Percentiles rank a stretch among this genome's conserved stretches.
Conservation (phyloP, 2,888 invertebrate genomes). For the Melinopterus prodromus region DNA sequence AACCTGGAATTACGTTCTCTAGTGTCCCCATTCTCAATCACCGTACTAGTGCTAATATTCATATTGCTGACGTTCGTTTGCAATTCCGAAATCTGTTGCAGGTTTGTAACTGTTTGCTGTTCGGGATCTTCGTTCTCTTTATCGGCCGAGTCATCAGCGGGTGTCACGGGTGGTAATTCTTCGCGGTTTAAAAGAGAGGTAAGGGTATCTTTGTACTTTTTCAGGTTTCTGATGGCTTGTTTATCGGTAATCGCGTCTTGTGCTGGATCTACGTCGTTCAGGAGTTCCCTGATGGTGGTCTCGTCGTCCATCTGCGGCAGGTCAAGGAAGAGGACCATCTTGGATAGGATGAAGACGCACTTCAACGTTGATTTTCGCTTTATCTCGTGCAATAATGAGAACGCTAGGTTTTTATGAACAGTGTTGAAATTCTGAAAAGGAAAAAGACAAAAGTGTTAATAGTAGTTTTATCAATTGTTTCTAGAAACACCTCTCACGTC, state of each 20-base stretch:
- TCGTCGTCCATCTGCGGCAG: neutral
- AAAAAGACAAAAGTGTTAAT: no score
- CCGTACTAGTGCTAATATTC: no score
- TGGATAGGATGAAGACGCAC: neutral
- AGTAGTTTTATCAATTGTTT: no score
- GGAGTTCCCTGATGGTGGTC: neutral
- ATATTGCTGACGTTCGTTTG: no score
- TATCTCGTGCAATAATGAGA: neutral
- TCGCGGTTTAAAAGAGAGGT: neutral
- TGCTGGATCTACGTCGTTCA: neutral
- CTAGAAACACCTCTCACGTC: no score
- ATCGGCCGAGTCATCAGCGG: neutral
- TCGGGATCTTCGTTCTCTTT: neutral
- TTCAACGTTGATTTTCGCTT: neutral
- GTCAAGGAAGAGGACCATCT: neutral
- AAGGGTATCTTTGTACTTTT: neutral
- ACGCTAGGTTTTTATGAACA: neutral
- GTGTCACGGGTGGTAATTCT: neutral
- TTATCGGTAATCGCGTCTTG: neutral
- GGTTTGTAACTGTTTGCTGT: neutral
- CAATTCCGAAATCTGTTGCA: no score
- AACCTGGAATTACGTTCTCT: neutral
- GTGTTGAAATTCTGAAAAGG: neutral
- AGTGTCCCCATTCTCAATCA: no score
- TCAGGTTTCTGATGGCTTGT: neutral